Base-by-base conservation (phyloP, 2,113 vertebrate species). In the Brachionichthys hirsutus region DNA sequence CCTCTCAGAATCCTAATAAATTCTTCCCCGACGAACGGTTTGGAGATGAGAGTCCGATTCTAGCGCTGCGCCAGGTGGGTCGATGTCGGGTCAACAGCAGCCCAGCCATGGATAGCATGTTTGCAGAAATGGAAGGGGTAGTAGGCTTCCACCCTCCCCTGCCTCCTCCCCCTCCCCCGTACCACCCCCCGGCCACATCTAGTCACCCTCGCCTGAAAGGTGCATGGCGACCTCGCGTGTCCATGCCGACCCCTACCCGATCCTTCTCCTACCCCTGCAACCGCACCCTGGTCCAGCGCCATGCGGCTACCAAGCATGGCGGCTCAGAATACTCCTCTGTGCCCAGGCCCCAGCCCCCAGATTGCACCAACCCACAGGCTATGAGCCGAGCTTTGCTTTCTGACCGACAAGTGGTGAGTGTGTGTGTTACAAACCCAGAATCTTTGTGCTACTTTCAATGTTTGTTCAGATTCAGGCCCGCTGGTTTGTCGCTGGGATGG, bases 1-100 rank as follows among this genome's bases (percentile, higher is more conserved):
- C n/a, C n/a, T 35, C 36, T 38, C 3, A 99, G 96, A 99, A 98
- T 87, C 97, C 97, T 22, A 96, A 95, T 88, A 99, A 99, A 80
- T 99, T 99, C 88, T 99, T 99, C 77, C 97, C 97, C 0, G 96
- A 98, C 46, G 97, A 99, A 75, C 92, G 95, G 14, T 99, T 99
- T 78, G 96, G 97, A 63, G 97, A 98, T 0, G 97, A 97, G 89
- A 99, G 97, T 90, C 97, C 97, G 0, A 94, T 98, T 54, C 89
- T 98, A 87, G 94, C 94, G 12, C 46, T 95, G 85, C 94, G 95
- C 51, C 96, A 95, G 88, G 88, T 94, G 52, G 93, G 94, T 61
- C 93, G 95, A 49, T 97, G 95, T 70, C 93, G 96, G 0, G 89
- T 98, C 55, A 99, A 95, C 90, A 98, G 97, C 76, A 97, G 94